Evolutionary conservation across 2,888 invertebrate species (phyloP).

Genomic region (Melangyna quadrimaculata): DNA sequence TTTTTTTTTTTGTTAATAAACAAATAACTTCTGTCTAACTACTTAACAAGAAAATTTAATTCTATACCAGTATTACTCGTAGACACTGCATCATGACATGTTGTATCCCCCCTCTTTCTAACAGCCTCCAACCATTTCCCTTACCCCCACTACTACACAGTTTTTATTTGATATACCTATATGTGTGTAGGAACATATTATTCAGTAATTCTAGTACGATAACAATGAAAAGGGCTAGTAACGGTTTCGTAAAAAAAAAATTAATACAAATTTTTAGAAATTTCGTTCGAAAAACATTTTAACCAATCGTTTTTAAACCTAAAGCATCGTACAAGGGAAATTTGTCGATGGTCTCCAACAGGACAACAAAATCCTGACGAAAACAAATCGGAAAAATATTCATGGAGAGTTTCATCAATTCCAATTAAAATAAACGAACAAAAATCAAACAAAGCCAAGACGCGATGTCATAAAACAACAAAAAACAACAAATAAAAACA

Average conservation of each 20-base stretch:
- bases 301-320: too few relatives aligned
- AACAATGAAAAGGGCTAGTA: background rate
- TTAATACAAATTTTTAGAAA: background rate
- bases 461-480: too few relatives aligned
- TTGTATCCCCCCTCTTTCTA: background rate
- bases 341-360: too few relatives aligned
- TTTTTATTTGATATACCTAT: background rate
- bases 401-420: too few relatives aligned
- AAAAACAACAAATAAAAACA: too few relatives aligned
- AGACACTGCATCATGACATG: background rate
- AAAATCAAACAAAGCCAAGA: too few relatives aligned
- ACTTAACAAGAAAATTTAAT: background rate
- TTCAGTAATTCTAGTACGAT: too few relatives aligned
- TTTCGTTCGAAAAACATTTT: too few relatives aligned
- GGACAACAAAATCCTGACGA: too few relatives aligned
- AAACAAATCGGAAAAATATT: too few relatives aligned
- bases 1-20: conserved; percentile 1
- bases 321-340: too few relatives aligned
- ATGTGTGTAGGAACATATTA: background rate
- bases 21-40: background rate
- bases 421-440: too few relatives aligned
- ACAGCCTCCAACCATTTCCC: background rate
- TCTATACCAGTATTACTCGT: background rate
- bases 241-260: background rate
- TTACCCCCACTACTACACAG: background rate